Conservation (phyloP, 2,113 vertebrate genomes). For the Corapipo altera region DNA sequence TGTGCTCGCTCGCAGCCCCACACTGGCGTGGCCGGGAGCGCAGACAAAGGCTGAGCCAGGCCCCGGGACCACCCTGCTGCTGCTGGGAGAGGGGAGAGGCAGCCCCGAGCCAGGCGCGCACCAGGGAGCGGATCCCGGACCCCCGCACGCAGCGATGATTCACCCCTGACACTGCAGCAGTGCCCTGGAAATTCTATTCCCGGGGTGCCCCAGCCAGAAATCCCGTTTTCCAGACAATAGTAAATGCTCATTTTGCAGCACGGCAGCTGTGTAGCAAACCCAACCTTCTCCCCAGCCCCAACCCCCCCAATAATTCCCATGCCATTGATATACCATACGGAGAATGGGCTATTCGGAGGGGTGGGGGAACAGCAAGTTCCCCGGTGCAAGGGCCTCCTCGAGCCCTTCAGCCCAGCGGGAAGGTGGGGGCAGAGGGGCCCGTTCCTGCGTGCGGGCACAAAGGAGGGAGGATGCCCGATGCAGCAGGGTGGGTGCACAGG, state of each 20-base stretch:
- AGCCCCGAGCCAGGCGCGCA: neutral
- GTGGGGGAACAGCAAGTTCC: neutral
- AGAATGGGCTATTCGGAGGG: neutral
- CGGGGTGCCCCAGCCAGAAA: neutral
- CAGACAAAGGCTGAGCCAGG: conserved; percentile 36
- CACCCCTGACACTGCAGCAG: conserved; percentile 25
- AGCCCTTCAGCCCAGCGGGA: fast-evolving
- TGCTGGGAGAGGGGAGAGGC: neutral
- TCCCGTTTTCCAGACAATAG: neutral
- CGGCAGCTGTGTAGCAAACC: neutral
- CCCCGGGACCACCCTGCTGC: neutral
- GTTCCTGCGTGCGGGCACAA: neutral
- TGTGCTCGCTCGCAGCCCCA: neutral
- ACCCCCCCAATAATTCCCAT: fast-evolving
- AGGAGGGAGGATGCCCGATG: neutral
- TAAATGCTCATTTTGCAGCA: neutral
- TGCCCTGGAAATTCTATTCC: neutral
- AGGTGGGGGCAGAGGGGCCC: neutral
- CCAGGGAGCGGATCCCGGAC: neutral
- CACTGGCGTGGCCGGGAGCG: neutral
- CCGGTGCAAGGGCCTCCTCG: fast-evolving
- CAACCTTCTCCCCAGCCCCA: neutral
- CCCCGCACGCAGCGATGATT: neutral
- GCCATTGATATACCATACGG: fast-evolving
- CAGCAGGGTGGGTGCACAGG: conserved; percentile 16